Evolutionary conservation across 2,113 vertebrate genomes (phyloP).

Genomic region (Campylorhamphus procurvoides): DNA sequence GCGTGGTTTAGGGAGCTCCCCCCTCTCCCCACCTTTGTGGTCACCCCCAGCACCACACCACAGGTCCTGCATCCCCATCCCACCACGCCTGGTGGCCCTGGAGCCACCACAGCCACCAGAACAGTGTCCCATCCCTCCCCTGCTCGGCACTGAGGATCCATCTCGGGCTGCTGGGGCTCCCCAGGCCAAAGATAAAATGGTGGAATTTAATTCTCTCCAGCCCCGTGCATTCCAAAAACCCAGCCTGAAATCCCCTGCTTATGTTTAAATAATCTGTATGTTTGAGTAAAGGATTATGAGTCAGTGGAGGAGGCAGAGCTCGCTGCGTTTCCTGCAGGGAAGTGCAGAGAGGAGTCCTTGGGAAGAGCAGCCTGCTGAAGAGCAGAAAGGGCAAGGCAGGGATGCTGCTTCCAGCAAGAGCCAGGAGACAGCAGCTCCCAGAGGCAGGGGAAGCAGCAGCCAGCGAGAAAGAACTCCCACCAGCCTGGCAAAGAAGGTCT

Average conservation of each 20-base stretch:
- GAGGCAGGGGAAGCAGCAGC: neutral
- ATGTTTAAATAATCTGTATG: constrained; percentile 21
- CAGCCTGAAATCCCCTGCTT: constrained; percentile 5
- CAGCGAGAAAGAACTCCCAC: neutral
- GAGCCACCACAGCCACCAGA: neutral
- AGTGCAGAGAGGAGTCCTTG: neutral
- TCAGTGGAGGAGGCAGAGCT: neutral
- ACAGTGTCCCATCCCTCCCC: neutral
- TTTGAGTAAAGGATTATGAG: constrained; percentile 35
- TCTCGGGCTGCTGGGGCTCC: neutral
- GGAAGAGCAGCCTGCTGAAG: neutral
- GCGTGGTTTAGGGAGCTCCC: neutral
- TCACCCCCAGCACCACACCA: neutral
- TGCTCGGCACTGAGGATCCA: neutral
- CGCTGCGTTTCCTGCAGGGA: neutral
- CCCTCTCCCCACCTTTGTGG: neutral
- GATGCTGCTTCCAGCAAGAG: constrained; percentile 2
- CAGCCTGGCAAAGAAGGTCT: neutral
- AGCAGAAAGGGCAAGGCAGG: neutral
- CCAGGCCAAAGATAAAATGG: neutral
- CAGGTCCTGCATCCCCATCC: too few relatives aligned
- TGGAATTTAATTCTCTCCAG: neutral
- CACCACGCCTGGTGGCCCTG: neutral
- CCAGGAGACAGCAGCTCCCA: constrained; percentile 5
- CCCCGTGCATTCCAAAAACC: neutral